Evolutionary conservation across 2,888 invertebrate species (phyloP).

Genomic region (Eupithecia pulchellata): DNA sequence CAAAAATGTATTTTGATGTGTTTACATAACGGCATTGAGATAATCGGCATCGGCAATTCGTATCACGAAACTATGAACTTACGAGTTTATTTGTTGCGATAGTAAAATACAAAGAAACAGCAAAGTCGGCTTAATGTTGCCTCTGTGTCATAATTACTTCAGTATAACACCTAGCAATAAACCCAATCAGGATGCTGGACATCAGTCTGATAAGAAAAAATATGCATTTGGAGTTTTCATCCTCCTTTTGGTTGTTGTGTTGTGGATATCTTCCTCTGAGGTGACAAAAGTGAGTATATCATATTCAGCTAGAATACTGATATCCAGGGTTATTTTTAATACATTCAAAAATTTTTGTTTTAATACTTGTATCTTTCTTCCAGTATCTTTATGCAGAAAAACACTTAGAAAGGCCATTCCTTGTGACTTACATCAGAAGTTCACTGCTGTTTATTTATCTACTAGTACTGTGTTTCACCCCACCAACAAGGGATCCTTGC

Average conservation of each 20-base stretch:
- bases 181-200: constrained; percentile 71
- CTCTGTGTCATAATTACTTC: constrained; percentile 82
- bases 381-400: constrained; percentile 95
- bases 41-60: constrained; percentile 7
- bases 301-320: neutral
- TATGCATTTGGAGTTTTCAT: constrained; percentile 94
- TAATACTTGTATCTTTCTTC: constrained; percentile 60
- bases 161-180: constrained; percentile 72
- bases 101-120: constrained; percentile 39
- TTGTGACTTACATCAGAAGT: constrained; percentile 97
- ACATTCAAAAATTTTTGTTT: neutral
- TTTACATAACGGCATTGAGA: neutral
- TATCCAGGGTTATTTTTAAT: neutral
- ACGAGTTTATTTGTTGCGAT: constrained; percentile 43
- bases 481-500: constrained; percentile 95
- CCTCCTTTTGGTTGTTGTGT: constrained; percentile 95
- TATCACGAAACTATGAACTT: constrained; percentile 47
- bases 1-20: neutral
- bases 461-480: constrained; percentile 94
- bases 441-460: constrained; percentile 97
- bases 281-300: constrained; percentile 91
- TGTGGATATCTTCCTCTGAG: constrained; percentile 98
- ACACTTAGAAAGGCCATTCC: constrained; percentile 96
- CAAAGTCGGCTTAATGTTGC: constrained; percentile 75
- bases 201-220: constrained; percentile 71